Base-by-base conservation (phyloP, 2,113 vertebrate species). In the Vimba vimba region DNA sequence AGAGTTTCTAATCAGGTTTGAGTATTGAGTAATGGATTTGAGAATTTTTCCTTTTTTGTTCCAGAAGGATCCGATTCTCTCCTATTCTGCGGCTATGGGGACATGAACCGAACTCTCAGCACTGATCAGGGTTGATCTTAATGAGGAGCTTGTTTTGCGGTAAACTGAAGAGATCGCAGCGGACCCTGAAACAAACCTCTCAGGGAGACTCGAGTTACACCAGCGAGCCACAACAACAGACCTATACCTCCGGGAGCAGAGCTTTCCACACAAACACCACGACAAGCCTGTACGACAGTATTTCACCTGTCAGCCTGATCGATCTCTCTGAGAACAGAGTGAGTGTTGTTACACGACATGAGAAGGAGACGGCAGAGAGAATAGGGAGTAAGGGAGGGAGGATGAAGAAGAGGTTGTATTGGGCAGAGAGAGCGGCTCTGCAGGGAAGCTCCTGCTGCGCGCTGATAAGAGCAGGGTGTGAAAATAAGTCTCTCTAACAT, bases 391-490 rank as follows among this genome's bases (percentile, higher is more conserved):
- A 55, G 50, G 52, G 57, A 80, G 27, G 78, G 82, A 80, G n/a
- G 36, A 71, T 47, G 81, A 71, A 79, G 47, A 71, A 50, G 71
- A 71, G 50, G 64, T 71, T 79, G 79, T 30, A 27, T 55, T 52
- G 88, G 89, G 86, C 91, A 92, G 87, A 91, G 91, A 89, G 92
- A 89, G 89, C 11, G 88, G 36, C 91, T 94, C 94, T 91, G 91
- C 91, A 17, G 95, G 94, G 95, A 93, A 89, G 86, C 57, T 81
- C 89, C 94, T 95, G 95, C 87, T 94, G 80, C 47, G 90, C 90
- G 89, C 93, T 95, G 96, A 95, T 96, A 96, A 96, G 94, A 87
- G 86, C 93, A 90, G 90, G 88, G 94, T 90, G 89, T 90, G 86
- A 87, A 88, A 86, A 90, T 88, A 90, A 93, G 89, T 71, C 89